Evolutionary conservation across 2,113 vertebrate genomes (phyloP), one percentile per base, ranked within the genome.

Genomic region (Holacanthus passer): DNA sequence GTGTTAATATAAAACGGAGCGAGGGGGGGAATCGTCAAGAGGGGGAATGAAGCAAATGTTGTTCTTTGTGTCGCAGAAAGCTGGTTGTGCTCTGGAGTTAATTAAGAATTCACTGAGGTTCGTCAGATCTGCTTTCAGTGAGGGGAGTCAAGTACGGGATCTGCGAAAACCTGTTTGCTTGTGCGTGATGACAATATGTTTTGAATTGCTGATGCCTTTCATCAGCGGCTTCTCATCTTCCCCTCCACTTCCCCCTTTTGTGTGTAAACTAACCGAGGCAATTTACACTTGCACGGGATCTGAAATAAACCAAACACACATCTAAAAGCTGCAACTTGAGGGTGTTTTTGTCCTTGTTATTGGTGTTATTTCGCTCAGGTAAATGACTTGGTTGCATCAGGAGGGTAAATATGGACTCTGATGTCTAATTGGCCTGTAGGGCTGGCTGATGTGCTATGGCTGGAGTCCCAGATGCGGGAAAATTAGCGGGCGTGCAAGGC

Each of bases 341-440:
- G 75, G 37, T 85, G 73, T 77, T 89, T 91, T 81, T 79, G 31
- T 35, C 64, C 66, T 81, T 82, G 71, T 67, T 88, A 84, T 82
- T 88, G 79, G 72, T 52, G 80, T 74, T 83, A 77, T 88, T 88
- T 89, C 16, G 64, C 88, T 91, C 74, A 89, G 78, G 82, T 90
- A 82, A 84, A 75, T 65, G 39, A 81, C 87, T 72, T 20, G 47
- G 66, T 94, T 94, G 91, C 92, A 87, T 94, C 90, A 94, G 85
- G 50, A 71, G 64, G 35, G 82, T 92, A 81, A 87, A 88, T 85
- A 63, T 80, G 82, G 83, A 89, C 87, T 79, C 67, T 67, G 73
- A 63, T 73, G 73, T 76, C 84, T 93, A 94, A 93, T 94, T 95
- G 88, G 91, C 79, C 89, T 87, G 76, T 32, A 81, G 89, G 89